phyloP scores from a whole-genome alignment of 2,888 invertebrate genomes.

The Lasioglossum oenotherae region DNA sequence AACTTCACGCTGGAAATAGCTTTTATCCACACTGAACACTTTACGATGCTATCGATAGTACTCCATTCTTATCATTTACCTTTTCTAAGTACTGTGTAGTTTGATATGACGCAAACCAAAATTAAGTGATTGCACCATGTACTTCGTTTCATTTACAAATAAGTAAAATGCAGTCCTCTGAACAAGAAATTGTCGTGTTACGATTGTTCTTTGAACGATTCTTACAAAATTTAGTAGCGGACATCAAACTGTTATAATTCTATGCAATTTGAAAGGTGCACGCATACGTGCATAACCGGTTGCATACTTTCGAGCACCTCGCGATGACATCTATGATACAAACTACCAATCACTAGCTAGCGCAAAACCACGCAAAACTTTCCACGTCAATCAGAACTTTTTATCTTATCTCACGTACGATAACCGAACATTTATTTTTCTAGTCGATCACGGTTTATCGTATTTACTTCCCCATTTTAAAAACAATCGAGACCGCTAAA shows the following conservation, averaged over 20 bases:
- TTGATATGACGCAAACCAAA: background rate
- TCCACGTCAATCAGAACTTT: slow-evolving; percentile 29
- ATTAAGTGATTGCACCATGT: background rate
- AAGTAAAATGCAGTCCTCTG: background rate
- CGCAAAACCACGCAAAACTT: slow-evolving; percentile 24
- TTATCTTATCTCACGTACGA: slow-evolving; percentile 21
- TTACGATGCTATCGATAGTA: background rate
- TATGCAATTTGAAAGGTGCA: background rate
- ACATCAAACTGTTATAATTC: background rate
- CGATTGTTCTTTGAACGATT: background rate
- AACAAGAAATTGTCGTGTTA: background rate
- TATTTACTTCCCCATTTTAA: background rate
- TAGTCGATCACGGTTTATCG: background rate
- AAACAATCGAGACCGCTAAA: background rate
- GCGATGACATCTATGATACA: slow-evolving; percentile 51
- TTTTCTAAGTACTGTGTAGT: background rate
- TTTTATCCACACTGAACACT: background rate
- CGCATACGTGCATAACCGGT: background rate
- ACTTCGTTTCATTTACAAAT: background rate
- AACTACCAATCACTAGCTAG: slow-evolving; percentile 28
- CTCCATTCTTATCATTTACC: background rate
- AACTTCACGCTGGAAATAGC: background rate
- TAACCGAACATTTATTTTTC: background rate
- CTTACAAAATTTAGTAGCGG: background rate
- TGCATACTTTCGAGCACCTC: slow-evolving; percentile 8